Evolutionary conservation across 30 jellyfish, hydroid and myxozoan genomes (phyloP), one percentile per base, ranked within the genome.

Genomic region (Aurelia sp.): DNA sequence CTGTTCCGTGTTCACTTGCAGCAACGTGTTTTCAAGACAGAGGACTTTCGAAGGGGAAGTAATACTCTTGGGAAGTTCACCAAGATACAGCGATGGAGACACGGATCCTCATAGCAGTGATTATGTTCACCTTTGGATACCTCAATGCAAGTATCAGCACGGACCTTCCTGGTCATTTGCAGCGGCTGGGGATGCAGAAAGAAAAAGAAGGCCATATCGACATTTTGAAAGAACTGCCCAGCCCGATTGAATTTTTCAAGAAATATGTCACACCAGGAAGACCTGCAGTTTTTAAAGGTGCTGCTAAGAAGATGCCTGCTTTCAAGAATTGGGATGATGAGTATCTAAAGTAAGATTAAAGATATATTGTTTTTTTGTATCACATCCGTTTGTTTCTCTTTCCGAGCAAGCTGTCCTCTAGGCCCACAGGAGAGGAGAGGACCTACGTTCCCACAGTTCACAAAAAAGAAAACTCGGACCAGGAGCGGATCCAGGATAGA

Each of bases 201-300:
- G 51, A 61, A 21, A 19, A 90, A 38, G 96, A 84, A 65, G 98
- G 98, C 72, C 98, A 93, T 53, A 74, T 93, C 57, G 98, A 93
- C 18, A 52, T 88, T 38, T 70, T 83, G 73, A 80, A 83, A 13
- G 91, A 88, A 9, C 68, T 88, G 20, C 98, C 98, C 5, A 89
- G 80, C 57, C 96, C 90, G 16, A 12, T 47, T 13, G 89, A 90
- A 30, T 93, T 93, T 72, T 82, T 27, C 74, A 91, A 88, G 30
- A 88, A 93, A 67, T 93, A 93, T 51, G 82, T 93, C 15, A 24
- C 60, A 18, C 94, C 90, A 27, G 90, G 96, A 31, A 87, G 75
- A 78, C 98, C 98, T 16, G 94, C 63, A 9, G 97, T 93, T 51
- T 93, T 93, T 74, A 93, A 93, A 59, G 98, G 88, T 1, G 98